These are phyloP conservation scores for Anthonomus grandis DNA, from an alignment of 1,140 invertebrate genomes.

Conservation along the genomic window DNA sequence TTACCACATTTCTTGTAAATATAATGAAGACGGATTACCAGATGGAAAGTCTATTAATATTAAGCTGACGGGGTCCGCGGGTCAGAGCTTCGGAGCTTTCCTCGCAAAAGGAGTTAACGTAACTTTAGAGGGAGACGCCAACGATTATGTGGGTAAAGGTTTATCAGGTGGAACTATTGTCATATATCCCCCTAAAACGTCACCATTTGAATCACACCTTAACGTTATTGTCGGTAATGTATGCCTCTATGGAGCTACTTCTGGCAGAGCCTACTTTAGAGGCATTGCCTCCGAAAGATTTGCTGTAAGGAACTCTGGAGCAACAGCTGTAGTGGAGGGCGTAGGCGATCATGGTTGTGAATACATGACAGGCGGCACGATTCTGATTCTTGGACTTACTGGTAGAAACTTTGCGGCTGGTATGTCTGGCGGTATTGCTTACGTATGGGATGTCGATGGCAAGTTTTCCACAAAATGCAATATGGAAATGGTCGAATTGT, in stretches of 20 bases:
- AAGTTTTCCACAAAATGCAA: slow-evolving; percentile 87
- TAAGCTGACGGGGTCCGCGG: slow-evolving; percentile 87
- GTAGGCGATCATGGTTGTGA: slow-evolving; percentile 99
- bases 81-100: slow-evolving; percentile 99
- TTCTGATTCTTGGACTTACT: slow-evolving; percentile 85
- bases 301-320: slow-evolving; percentile 96
- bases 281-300: slow-evolving; percentile 97
- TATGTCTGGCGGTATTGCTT: slow-evolving; percentile 78
- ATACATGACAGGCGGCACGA: slow-evolving; percentile 97
- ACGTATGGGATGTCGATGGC: slow-evolving; percentile 87
- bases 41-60: slow-evolving; percentile 81
- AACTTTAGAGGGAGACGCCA: slow-evolving; percentile 93
- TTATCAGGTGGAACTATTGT: slow-evolving; percentile 93
- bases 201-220: slow-evolving; percentile 80
- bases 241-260: slow-evolving; percentile 95
- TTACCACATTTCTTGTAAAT: slow-evolving; percentile 90
- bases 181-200: slow-evolving; percentile 87
- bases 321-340: slow-evolving; percentile 84
- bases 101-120: slow-evolving; percentile 86
- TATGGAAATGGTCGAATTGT: slow-evolving; percentile 83
- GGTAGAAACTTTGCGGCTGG: slow-evolving; percentile 97
- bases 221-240: slow-evolving; percentile 99
- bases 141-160: slow-evolving; percentile 90
- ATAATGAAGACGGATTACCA: slow-evolving; percentile 84
- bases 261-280: slow-evolving; percentile 90